These are phyloP conservation scores for Caenorhabditis remanei DNA, from an alignment of 1,140 invertebrate species.

Conservation along the genomic window DNA sequence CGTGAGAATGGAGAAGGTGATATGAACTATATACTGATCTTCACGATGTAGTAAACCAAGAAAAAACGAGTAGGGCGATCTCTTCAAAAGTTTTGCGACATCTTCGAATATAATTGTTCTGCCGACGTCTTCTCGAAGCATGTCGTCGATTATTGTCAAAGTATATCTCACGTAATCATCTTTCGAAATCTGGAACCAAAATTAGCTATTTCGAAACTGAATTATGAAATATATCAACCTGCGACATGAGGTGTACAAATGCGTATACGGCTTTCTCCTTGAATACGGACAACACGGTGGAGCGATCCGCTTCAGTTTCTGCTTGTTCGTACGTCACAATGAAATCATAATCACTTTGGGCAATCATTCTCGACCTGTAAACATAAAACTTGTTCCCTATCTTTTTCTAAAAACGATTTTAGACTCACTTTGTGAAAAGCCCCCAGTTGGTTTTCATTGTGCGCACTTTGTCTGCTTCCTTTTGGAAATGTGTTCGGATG, in stretches of 20 bases:
- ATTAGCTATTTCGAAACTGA: background rate
- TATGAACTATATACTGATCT: conserved; percentile 97
- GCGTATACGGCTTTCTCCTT: conserved; percentile 33
- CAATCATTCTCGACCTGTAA: conserved; percentile 36
- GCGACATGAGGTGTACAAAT: conserved; percentile 12
- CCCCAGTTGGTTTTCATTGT: conserved; percentile 34
- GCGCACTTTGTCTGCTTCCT: conserved; percentile 41
- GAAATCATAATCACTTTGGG: conserved; percentile 36
- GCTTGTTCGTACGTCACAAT: conserved; percentile 43
- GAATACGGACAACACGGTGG: background rate
- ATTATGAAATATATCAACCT: conserved; percentile 13
- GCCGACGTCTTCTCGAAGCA: conserved; percentile 93
- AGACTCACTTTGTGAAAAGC: conserved; percentile 1
- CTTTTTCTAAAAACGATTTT: background rate
- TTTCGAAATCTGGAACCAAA: conserved; percentile 87
- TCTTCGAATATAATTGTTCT: conserved; percentile 96
- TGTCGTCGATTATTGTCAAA: conserved; percentile 95
- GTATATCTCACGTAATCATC: conserved; percentile 98
- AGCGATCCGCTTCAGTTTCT: background rate
- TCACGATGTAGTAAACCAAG: conserved; percentile 92
- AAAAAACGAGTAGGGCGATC: conserved; percentile 93
- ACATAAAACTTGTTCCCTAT: background rate
- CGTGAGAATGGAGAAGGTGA: conserved; percentile 80
- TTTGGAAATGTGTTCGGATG: conserved; percentile 35
- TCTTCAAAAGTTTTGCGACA: conserved; percentile 86